These are phyloP conservation scores for Glareola pratincola DNA, from an alignment of 2,113 vertebrate genomes.

Conservation along the genomic window DNA sequence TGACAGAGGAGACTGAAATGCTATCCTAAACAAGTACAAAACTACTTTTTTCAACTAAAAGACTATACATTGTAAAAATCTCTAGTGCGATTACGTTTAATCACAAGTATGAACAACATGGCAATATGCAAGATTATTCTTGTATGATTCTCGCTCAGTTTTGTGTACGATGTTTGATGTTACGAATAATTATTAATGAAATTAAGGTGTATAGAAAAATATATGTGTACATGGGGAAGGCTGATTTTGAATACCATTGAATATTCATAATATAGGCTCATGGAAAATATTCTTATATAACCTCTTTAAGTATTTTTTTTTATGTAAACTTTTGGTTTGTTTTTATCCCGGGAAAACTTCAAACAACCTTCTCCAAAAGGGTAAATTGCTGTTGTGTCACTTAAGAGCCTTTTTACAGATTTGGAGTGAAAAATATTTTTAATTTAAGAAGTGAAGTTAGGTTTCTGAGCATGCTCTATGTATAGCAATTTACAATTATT, in stretches of 20 bases:
- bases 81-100: neutral
- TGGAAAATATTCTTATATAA: neutral
- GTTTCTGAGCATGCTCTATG: slow-evolving; percentile 32
- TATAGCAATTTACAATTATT: slow-evolving; percentile 54
- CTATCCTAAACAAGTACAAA: neutral
- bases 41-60: neutral
- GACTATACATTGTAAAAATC: neutral
- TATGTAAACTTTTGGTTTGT: neutral
- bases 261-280: neutral
- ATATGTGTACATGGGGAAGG: neutral
- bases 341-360: neutral
- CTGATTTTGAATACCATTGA: neutral
- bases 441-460: slow-evolving; percentile 57
- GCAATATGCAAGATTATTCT: neutral
- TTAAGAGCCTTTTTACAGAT: slow-evolving; percentile 12
- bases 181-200: neutral
- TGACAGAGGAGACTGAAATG: neutral
- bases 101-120: neutral
- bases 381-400: slow-evolving; percentile 14
- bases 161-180: neutral
- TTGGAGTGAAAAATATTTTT: slow-evolving; percentile 65
- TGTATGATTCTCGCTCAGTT: neutral
- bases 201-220: neutral
- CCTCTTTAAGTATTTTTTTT: neutral
- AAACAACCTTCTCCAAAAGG: neutral